Base-by-base conservation (phyloP, 2,113 vertebrate species). In the Hippoglossus stenolepis region DNA sequence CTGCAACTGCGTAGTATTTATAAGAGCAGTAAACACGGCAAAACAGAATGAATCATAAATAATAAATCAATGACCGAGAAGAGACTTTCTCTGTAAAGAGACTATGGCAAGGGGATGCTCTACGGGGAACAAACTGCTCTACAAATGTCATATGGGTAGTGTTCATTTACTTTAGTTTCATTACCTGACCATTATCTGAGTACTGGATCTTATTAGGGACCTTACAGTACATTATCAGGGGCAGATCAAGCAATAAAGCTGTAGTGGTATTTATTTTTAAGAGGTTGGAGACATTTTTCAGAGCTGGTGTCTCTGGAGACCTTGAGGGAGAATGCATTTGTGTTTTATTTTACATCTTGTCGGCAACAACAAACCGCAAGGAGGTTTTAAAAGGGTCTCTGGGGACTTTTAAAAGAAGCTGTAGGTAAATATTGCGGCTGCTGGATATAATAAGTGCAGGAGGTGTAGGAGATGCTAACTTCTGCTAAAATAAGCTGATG, bases 261-360 rank as follows among this genome's bases (percentile, higher is more conserved):
- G 26, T 26, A 1, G 45, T 62, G n/a, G n/a, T 61, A 74, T 72
- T 84, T 69, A 35, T 72, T 54, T n/a, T n/a, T n/a, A 54, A 59
- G 23, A 38, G 14, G 4, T 23, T 20, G 35, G 21, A 23, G 47
- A 11, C 23, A 12, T 8, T 23, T 75, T 54, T 47, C 15, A 35
- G 1, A 64, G 13, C 72, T 54, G 10, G 2, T 28, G 21, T 59
- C 71, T 65, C 71, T 65, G 3, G 59, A 85, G 53, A 77, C 65
- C 54, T 77, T 61, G 15, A 40, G 43, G 21, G 64, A 60, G 6
- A 75, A 57, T 62, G 51, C 0, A 53, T 67, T 70, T 77, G 18
- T 38, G 4, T 54, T 79, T 82, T 68, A 69, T 80, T 86, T 80
- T 15, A 57, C 40, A 78, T 68, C 20, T 61, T 85, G 7, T 56